A percentile compares a stretch with the other conserved stretches of the same genome.
Conservation (phyloP, 1,140 invertebrate genomes). For the Drosophila willistoni region DNA sequence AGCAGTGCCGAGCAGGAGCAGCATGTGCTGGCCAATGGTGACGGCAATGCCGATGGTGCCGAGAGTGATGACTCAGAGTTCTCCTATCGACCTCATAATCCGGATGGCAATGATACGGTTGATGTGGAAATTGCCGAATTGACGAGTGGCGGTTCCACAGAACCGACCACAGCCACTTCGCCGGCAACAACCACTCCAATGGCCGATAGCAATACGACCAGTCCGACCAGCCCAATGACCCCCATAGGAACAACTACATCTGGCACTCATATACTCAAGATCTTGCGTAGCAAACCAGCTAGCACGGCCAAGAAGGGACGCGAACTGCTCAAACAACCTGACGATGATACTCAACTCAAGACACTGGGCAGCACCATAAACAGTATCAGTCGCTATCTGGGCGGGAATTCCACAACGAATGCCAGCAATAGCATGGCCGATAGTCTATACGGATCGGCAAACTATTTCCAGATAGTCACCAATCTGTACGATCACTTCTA, state of each 20-base stretch:
- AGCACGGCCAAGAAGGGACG: constrained; percentile 59
- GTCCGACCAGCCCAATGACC: background rate
- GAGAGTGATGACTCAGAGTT: constrained; percentile 21
- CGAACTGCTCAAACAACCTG: constrained; percentile 64
- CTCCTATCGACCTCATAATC: constrained; percentile 51
- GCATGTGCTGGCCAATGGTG: constrained; percentile 37
- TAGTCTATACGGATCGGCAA: constrained; percentile 63
- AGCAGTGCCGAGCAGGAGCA: constrained; percentile 62
- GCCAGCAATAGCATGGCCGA: constrained; percentile 56
- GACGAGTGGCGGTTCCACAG: constrained; percentile 25
- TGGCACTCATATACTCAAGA: constrained; percentile 73
- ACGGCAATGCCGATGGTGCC: constrained; percentile 1
- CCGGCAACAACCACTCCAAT: constrained; percentile 18
- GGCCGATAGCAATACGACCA: constrained; percentile 14
- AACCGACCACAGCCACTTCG: constrained; percentile 38
- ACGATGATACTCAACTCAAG: constrained; percentile 70
- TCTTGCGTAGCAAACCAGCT: constrained; percentile 61
- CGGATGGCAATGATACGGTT: constrained; percentile 59
- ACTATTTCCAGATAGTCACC: constrained; percentile 78
- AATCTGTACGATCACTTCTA: constrained; percentile 82
- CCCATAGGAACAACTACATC: constrained; percentile 26
- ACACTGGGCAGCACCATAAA: constrained; percentile 67
- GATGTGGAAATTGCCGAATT: constrained; percentile 61
- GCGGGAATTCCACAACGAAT: constrained; percentile 31
- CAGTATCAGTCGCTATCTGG: constrained; percentile 68